These are phyloP conservation scores for Tetramorium bicarinatum DNA, from an alignment of 2,888 invertebrate species.

Conservation along the genomic window DNA sequence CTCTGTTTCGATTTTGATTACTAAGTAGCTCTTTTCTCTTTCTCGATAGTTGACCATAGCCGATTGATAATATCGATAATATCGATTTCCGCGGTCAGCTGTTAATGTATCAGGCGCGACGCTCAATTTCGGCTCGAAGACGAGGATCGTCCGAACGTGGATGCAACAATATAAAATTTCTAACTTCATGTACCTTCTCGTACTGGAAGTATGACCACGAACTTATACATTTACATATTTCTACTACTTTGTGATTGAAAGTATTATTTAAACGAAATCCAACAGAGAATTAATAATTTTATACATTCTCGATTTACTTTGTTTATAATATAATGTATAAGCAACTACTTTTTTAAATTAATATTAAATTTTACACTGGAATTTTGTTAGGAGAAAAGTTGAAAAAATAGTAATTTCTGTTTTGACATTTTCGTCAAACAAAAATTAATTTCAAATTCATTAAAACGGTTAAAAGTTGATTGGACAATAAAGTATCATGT, in stretches of 20 bases:
- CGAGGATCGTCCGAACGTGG: too few relatives aligned
- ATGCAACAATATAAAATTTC: too few relatives aligned
- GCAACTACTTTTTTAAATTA: background rate
- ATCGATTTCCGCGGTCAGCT: too few relatives aligned
- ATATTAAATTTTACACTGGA: background rate
- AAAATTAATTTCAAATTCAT: background rate
- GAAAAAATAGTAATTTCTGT: background rate
- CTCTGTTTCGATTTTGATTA: too few relatives aligned
- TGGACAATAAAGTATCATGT: background rate
- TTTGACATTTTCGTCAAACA: background rate
- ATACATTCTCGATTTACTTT: background rate
- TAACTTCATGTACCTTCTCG: too few relatives aligned
- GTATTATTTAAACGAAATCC: background rate
- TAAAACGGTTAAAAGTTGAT: background rate
- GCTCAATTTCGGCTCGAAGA: too few relatives aligned
- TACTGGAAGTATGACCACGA: background rate
- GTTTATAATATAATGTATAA: background rate
- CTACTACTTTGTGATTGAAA: background rate
- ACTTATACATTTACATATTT: conserved; percentile 7
- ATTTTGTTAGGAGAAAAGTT: background rate
- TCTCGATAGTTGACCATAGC: too few relatives aligned
- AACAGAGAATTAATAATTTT: background rate
- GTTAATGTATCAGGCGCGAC: too few relatives aligned
- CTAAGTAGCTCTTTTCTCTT: too few relatives aligned
- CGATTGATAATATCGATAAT: too few relatives aligned